These are phyloP conservation scores for Caenorhabditis sp. DNA, from an alignment of 2,888 invertebrate species.

Conservation along the genomic window DNA sequence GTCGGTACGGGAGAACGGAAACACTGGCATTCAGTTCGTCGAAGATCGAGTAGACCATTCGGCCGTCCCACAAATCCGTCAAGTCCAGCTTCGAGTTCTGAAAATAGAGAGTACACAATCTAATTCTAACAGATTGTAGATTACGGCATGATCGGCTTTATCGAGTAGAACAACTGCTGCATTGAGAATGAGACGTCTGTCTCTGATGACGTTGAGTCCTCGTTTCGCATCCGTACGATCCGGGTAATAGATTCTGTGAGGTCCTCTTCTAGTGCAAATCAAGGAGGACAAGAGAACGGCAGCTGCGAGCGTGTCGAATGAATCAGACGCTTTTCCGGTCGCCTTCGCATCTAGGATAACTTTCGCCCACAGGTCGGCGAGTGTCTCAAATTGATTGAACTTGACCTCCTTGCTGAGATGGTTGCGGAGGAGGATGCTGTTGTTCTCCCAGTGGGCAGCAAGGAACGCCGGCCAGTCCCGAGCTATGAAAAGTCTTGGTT, in stretches of 20 bases:
- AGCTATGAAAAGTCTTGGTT: slow-evolving; percentile 52
- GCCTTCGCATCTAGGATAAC: slow-evolving; percentile 66
- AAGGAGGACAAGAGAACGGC: slow-evolving; percentile 73
- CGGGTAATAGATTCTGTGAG: slow-evolving; percentile 60
- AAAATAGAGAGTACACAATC: too few species aligned
- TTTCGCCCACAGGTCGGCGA: slow-evolving; percentile 69
- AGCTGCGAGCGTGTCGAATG: slow-evolving; percentile 72
- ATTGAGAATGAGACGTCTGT: slow-evolving; percentile 66
- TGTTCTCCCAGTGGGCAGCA: slow-evolving; percentile 69
- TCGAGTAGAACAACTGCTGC: slow-evolving; percentile 63
- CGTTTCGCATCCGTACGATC: slow-evolving; percentile 59
- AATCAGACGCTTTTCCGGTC: slow-evolving; percentile 56
- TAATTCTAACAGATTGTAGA: too few species aligned
- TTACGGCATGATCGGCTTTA: slow-evolving; percentile 59
- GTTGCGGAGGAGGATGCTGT: slow-evolving; percentile 45
- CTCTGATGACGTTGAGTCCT: slow-evolving; percentile 65
- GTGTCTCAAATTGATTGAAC: slow-evolving; percentile 45
- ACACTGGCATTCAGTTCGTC: slow-evolving; percentile 64
- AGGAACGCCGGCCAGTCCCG: slow-evolving; percentile 70
- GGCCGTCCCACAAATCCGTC: slow-evolving; percentile 77
- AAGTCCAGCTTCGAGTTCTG: slow-evolving; percentile 57
- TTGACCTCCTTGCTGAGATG: slow-evolving; percentile 54
- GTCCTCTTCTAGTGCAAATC: slow-evolving; percentile 67
- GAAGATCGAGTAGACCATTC: slow-evolving; percentile 73
- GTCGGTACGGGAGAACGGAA: slow-evolving; percentile 72